phyloP scores from a whole-genome alignment of 2,888 invertebrate species.

The Blomia tropicalis region DNA sequence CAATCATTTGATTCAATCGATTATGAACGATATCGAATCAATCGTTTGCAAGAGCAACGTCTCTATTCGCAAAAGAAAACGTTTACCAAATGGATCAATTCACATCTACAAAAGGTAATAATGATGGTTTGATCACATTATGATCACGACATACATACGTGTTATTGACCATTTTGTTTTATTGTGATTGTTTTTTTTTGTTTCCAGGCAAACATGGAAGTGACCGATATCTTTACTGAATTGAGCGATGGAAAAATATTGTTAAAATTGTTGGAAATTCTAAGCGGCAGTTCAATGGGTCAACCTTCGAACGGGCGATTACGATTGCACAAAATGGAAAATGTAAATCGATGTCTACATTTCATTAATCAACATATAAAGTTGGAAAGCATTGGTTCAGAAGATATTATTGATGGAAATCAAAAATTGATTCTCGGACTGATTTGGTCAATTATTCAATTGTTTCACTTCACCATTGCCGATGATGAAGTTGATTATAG shows the following conservation, averaged over 20 bases:
- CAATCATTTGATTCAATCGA: constrained; percentile 27
- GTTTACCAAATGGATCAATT: constrained; percentile 99
- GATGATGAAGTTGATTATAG: not conserved
- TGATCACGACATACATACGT: too few relatives aligned
- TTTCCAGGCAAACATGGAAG: constrained; percentile 97
- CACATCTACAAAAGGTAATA: constrained; percentile 72
- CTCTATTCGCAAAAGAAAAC: constrained; percentile 98
- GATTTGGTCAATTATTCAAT: constrained; percentile 96
- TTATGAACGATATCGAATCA: constrained; percentile 89
- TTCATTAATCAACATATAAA: constrained; percentile 63
- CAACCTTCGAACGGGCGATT: constrained; percentile 88
- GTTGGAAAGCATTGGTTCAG: constrained; percentile 95
- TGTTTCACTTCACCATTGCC: constrained; percentile 63
- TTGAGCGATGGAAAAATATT: constrained; percentile 84
- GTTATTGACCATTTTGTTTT: not conserved
- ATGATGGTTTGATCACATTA: not conserved
- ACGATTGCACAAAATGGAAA: constrained; percentile 97
- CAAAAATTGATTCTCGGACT: constrained; percentile 87
- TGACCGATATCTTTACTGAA: constrained; percentile 89
- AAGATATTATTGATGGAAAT: constrained; percentile 97
- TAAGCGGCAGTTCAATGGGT: constrained; percentile 90
- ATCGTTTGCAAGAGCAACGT: constrained; percentile 90
- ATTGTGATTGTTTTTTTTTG: not conserved
- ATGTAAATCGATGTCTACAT: constrained; percentile 89
- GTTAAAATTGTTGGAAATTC: constrained; percentile 85